Conservation (phyloP, 1,140 invertebrate species). For the Vollenhovia emeryi region DNA sequence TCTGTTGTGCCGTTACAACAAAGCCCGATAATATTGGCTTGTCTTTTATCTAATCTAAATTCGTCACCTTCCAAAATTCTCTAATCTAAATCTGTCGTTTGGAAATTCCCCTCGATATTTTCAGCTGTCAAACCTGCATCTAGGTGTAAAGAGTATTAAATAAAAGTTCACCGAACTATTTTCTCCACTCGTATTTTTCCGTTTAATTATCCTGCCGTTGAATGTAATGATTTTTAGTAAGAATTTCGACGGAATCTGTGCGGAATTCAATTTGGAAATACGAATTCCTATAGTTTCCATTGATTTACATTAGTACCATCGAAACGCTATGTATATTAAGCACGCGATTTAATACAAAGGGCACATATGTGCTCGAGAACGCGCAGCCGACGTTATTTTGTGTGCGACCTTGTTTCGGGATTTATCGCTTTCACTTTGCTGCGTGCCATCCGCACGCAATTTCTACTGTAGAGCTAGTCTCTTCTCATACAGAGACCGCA, state of each 20-base stretch:
- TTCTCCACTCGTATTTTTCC: neutral
- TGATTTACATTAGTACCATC: neutral
- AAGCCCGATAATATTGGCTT: neutral
- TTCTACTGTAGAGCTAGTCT: neutral
- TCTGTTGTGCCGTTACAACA: neutral
- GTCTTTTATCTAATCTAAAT: neutral
- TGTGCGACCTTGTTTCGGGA: neutral
- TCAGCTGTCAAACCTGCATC: neutral
- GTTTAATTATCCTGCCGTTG: neutral
- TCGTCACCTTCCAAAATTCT: neutral
- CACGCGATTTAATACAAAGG: neutral
- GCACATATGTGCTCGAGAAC: neutral
- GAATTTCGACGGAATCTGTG: neutral
- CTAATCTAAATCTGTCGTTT: neutral
- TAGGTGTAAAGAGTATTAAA: neutral
- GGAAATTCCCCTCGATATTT: neutral
- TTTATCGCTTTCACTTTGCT: slow-evolving; percentile 35
- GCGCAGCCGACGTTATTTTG: neutral
- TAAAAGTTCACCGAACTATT: neutral
- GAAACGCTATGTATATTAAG: neutral
- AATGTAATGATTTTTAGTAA: neutral
- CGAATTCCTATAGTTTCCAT: neutral
- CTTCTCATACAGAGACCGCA: neutral
- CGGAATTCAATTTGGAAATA: neutral
- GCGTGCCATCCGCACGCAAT: neutral